Evolutionary conservation across 1,140 invertebrate genomes (phyloP), one percentile per base, ranked within the genome.

Genomic region (Drosophila malerkotliana): DNA sequence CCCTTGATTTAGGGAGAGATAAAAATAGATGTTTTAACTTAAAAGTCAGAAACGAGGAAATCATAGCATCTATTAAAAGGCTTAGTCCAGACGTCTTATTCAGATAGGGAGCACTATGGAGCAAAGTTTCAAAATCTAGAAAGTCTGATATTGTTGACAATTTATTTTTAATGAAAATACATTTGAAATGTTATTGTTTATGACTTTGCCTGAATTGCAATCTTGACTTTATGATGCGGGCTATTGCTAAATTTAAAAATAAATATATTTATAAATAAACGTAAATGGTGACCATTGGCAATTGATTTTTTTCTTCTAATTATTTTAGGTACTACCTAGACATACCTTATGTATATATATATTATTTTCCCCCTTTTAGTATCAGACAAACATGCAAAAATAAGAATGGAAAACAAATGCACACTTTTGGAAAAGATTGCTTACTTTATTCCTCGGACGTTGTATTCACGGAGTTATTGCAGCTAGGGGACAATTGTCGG

Each of bases 401-500:
- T 12, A 37, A 37, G 34, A 37, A n/a, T 37, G 12, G 34, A n/a
- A n/a, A 37, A n/a, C 3, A 37, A 12, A 37, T 37, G 12, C 34
- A 37, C 34, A 37, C 3, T 37, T n/a, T n/a, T 37, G n/a, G 34
- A n/a, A 37, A 37, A 12, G 34, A 37, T 37, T 37, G 34, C 34
- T 37, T 37, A 37, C 34, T 37, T 37, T 37, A 37, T 37, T 37
- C 34, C 32, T 34, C 8, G 32, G 9, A 34, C 32, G n/a, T 34
- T 10, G 26, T 7, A 7, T 28, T 34, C 32, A 3, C 34, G 34
- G 34, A 37, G 34, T 12, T 37, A 37, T 37, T 37, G 26, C 18
- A 26, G n/a, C 62, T 62, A 54, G 24, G 30, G 32, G 49, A 48
- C 49, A 69, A 32, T 32, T 62, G 66, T 48, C 51, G 37, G 51